Percentiles rank a stretch among this genome's conserved stretches.
phyloP scores from a whole-genome alignment of 2,797 vertebrate genomes.

The Phoxinus dragarum region DNA sequence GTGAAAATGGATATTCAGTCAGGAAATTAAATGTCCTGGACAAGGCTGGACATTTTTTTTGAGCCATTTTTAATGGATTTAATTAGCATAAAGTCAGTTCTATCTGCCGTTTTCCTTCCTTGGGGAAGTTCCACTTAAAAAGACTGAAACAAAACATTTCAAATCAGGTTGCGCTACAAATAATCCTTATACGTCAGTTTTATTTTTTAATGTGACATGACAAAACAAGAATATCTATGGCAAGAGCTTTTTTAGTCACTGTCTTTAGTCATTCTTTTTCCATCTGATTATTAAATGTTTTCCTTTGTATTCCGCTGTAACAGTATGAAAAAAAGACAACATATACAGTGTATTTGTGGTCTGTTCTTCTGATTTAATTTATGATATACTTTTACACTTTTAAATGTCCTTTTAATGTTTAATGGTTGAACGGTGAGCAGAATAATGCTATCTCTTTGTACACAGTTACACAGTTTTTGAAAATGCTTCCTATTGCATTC shows the following conservation, averaged over 20 bases:
- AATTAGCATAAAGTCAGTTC: neutral
- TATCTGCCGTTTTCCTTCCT: neutral
- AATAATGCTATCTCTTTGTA: neutral
- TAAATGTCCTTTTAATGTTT: neutral
- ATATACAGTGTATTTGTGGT: neutral
- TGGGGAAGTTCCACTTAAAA: neutral
- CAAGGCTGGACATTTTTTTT: no score
- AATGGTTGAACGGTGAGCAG: neutral
- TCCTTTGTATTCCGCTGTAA: neutral
- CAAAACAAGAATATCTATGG: neutral
- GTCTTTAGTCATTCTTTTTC: neutral
- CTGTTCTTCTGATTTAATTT: neutral
- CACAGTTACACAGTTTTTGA: neutral
- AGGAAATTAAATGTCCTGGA: no score
- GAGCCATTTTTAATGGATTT: neutral
- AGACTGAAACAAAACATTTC: no score
- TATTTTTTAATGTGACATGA: neutral
- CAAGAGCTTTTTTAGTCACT: neutral
- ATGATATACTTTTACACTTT: neutral
- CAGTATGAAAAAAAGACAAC: neutral
- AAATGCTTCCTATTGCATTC: neutral
- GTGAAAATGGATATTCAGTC: no score
- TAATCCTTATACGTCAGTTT: neutral
- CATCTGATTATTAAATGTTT: neutral
- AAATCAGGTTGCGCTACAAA: neutral